Evolutionary conservation across 2,113 vertebrate genomes (phyloP).

Genomic region (Gopherus evgoodei): DNA sequence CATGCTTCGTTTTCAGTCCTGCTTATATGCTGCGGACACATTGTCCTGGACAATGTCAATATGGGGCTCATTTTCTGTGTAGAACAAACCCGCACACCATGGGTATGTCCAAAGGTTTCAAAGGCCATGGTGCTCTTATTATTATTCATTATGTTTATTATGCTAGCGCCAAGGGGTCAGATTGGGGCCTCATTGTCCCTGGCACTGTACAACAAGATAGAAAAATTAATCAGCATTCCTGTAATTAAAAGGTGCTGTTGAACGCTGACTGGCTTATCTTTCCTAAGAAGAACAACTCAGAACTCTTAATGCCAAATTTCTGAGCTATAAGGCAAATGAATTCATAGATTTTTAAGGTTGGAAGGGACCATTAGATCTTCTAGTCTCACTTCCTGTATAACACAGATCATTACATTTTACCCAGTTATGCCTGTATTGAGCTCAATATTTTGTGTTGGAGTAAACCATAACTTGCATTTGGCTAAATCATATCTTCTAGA

Average conservation of each 20-base stretch:
- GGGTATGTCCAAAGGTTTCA: neutral
- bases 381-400: neutral
- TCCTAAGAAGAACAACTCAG: neutral
- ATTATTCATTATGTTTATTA: neutral
- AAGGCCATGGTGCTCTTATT: neutral
- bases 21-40: neutral
- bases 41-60: neutral
- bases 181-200: neutral
- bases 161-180: neutral
- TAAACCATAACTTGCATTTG: neutral
- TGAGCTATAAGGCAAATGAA: neutral
- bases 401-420: neutral
- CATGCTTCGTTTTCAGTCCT: rapidly evolving
- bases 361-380: neutral
- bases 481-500: neutral
- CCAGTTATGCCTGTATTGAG: neutral
- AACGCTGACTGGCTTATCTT: neutral
- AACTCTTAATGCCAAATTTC: neutral
- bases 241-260: rapidly evolving
- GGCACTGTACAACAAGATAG: neutral
- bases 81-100: neutral
- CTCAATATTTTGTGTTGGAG: neutral
- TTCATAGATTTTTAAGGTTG: neutral
- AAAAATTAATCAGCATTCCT: neutral
- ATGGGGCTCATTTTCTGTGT: neutral